Conservation (phyloP, 2,113 vertebrate genomes). For the Ploceus nigricollis region DNA sequence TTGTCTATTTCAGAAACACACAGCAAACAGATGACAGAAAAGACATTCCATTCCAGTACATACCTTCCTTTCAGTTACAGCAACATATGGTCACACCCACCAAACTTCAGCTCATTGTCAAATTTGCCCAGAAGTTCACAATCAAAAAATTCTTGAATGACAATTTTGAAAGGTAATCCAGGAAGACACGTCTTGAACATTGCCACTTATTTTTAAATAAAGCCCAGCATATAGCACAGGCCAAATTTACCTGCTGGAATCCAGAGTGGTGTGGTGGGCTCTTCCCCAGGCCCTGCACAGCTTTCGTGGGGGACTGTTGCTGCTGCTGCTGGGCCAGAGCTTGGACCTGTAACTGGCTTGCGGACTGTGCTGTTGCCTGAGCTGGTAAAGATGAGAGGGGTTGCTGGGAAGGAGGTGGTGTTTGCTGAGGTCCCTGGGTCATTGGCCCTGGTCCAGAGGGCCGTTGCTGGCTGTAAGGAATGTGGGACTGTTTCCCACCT, state of each 20-base stretch:
- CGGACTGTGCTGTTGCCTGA: constrained; percentile 84
- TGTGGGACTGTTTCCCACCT: constrained; percentile 94
- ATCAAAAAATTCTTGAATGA: background rate
- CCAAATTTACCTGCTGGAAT: constrained; percentile 87
- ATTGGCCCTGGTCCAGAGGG: constrained; percentile 90
- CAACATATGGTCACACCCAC: background rate
- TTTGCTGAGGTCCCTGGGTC: constrained; percentile 83
- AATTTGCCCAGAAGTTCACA: background rate
- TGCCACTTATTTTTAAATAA: background rate
- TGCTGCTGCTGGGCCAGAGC: constrained; percentile 81
- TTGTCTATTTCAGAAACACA: background rate
- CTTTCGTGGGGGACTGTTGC: constrained; percentile 86
- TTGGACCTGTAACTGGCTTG: constrained; percentile 88
- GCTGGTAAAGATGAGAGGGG: constrained; percentile 78
- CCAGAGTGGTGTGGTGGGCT: constrained; percentile 90
- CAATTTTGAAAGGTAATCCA: background rate
- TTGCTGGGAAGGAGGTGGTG: constrained; percentile 79
- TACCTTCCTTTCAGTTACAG: background rate
- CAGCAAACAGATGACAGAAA: background rate
- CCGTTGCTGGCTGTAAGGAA: constrained; percentile 98
- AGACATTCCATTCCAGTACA: background rate
- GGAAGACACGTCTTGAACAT: background rate
- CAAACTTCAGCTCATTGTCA: background rate
- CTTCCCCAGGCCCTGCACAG: constrained; percentile 85
- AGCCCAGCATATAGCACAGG: background rate